Evolutionary conservation across 2,113 vertebrate species (phyloP).

Genomic region (Naja naja): DNA sequence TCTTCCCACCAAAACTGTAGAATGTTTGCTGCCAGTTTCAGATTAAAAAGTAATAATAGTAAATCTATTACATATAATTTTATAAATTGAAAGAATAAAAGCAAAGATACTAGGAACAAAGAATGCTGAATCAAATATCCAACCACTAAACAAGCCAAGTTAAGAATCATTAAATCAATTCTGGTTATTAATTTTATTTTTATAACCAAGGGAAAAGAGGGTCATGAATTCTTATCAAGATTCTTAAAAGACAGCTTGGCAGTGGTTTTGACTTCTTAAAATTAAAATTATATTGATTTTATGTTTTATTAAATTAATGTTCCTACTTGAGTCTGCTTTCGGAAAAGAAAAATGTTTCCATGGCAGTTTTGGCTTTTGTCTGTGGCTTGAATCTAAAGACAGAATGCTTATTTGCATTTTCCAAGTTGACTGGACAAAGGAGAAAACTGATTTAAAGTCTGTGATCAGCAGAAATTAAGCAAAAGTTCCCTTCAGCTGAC

Average conservation of each 20-base stretch:
- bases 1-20: neutral
- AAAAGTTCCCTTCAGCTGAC: neutral
- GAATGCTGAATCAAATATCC: conserved; percentile 44
- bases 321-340: conserved; percentile 47
- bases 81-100: conserved; percentile 31
- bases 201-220: conserved; percentile 44
- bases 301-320: conserved; percentile 69
- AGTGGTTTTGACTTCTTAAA: conserved; percentile 70
- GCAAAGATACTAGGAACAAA: conserved; percentile 15
- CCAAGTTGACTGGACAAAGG: conserved; percentile 41
- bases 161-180: conserved; percentile 60
- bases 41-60: conserved; percentile 19
- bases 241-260: conserved; percentile 68
- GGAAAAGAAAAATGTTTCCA: conserved; percentile 59
- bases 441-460: conserved; percentile 6
- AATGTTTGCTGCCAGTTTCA: conserved; percentile 9
- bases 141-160: conserved; percentile 44
- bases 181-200: conserved; percentile 63
- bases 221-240: conserved; percentile 65
- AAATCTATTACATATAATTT: conserved; percentile 18
- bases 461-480: conserved; percentile 7
- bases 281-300: conserved; percentile 76
- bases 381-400: conserved; percentile 34
- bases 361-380: conserved; percentile 49
- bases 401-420: conserved; percentile 41